Evolutionary conservation across 2,797 vertebrate species (phyloP), one percentile per base, ranked within the genome.

Genomic region (Fistularia tabacaria): DNA sequence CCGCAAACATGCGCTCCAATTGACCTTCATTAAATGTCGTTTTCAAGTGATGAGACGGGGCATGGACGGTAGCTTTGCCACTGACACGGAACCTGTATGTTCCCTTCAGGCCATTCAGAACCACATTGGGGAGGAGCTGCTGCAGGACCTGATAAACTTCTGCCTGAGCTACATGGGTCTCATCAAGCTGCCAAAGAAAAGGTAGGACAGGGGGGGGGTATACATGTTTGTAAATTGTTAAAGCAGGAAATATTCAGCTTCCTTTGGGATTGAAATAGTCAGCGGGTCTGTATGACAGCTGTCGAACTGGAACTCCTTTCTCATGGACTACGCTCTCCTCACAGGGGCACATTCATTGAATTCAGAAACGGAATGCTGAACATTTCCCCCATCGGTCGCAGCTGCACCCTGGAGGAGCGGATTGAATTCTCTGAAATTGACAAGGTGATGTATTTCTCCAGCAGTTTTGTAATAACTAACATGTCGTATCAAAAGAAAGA

Each of bases 111-210:
- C 95, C 51, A 98, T 99, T 80, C 97, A 99, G 85, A 95, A 94
- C 83, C 94, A 95, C 42, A 57, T 99, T 0, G 97, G 97, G 0
- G 97, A 99, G 73, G 97, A 99, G 65, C 88, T 99, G 51, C 90
- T 99, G 46, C 97, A 99, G 86, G 97, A 99, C 38, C 85, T 99
- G 25, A 98, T 99, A 80, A 99, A 99, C 82, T 99, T 97, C 88
- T 99, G 97, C 66, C 94, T 99, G 71, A 91, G 86, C 72, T 99
- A 99, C 87, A 98, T 99, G 92, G 94, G 96, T 0, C 88, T 97
- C 69, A 92, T 99, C 75, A 96, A 95, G 59, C 91, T 99, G 59
- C 97, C 97, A 56, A 98, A 96, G 87, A 99, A 99, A 89, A 91
- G 95, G 96, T 97, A 76, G 90, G 4, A 0, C 38, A 7, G 25